Evolutionary conservation across 2,797 vertebrate species (phyloP).

Genomic region (Notolepis coatsorum): DNA sequence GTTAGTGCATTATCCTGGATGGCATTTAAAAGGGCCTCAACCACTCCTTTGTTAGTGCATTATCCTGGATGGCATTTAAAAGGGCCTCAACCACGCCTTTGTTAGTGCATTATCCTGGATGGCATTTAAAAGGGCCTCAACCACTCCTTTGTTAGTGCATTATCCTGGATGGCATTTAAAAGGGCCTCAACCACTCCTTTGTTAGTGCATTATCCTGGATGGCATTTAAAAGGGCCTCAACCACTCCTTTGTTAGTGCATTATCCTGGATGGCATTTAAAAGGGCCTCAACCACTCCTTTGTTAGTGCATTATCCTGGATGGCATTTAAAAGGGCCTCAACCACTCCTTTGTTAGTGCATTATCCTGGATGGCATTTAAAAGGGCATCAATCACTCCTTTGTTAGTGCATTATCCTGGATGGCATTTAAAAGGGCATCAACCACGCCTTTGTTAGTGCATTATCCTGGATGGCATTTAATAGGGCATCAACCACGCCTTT

Average conservation of each 20-base stretch:
- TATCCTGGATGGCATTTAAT: conserved; percentile 46
- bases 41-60: conserved; percentile 7
- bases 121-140: conserved; percentile 51
- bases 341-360: conserved; percentile 7
- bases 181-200: conserved; percentile 22
- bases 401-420: conserved; percentile 9
- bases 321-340: conserved; percentile 51
- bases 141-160: conserved; percentile 7
- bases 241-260: conserved; percentile 7
- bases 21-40: conserved; percentile 51
- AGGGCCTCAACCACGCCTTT: conserved; percentile 22
- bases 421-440: conserved; percentile 51
- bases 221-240: conserved; percentile 51
- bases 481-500: conserved; percentile 22
- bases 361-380: conserved; percentile 46
- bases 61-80: conserved; percentile 46
- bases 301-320: conserved; percentile 9
- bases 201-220: conserved; percentile 9
- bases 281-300: conserved; percentile 22
- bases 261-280: conserved; percentile 46
- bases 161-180: conserved; percentile 46
- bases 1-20: conserved; percentile 9
- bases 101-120: conserved; percentile 9
- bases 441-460: conserved; percentile 7
- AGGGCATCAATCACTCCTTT: conserved; percentile 22